Percentiles rank a stretch among this genome's conserved stretches.
These are phyloP conservation scores for Terrapene triunguis DNA, from an alignment of 2,113 vertebrate species.

Conservation along the genomic window DNA sequence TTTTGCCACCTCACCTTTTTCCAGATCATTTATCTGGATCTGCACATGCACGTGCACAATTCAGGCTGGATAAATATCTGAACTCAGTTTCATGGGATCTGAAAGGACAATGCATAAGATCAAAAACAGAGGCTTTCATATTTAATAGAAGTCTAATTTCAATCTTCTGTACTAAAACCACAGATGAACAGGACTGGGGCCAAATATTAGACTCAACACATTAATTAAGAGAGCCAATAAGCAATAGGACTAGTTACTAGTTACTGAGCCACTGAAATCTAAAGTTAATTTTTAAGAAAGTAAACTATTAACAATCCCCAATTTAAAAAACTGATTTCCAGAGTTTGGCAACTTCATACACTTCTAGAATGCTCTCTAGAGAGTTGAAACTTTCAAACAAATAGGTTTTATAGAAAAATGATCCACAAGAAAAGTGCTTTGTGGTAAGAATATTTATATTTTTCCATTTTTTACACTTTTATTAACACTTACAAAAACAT, in stretches of 20 bases:
- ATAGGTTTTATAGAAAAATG: constrained; percentile 71
- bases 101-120: constrained; percentile 26
- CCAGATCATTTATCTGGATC: neutral
- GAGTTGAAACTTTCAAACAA: constrained; percentile 54
- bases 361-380: constrained; percentile 39
- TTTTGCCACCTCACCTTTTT: too few relatives aligned
- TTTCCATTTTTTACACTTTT: constrained; percentile 83
- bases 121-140: constrained; percentile 62
- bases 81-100: constrained; percentile 41
- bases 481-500: constrained; percentile 88
- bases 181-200: constrained; percentile 53
- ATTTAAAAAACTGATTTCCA: constrained; percentile 71
- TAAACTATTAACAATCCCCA: constrained; percentile 69
- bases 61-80: constrained; percentile 54
- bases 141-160: neutral
- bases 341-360: constrained; percentile 65
- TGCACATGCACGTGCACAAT: constrained; percentile 47
- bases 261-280: constrained; percentile 28
- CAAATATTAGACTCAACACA: constrained; percentile 31
- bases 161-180: constrained; percentile 20
- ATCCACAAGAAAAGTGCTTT: constrained; percentile 64
- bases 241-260: neutral
- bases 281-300: constrained; percentile 29
- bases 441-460: constrained; percentile 88
- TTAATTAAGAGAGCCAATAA: constrained; percentile 46